Base-by-base conservation (phyloP, 2,888 invertebrate genomes). In the Orthonevra nobilis region DNA sequence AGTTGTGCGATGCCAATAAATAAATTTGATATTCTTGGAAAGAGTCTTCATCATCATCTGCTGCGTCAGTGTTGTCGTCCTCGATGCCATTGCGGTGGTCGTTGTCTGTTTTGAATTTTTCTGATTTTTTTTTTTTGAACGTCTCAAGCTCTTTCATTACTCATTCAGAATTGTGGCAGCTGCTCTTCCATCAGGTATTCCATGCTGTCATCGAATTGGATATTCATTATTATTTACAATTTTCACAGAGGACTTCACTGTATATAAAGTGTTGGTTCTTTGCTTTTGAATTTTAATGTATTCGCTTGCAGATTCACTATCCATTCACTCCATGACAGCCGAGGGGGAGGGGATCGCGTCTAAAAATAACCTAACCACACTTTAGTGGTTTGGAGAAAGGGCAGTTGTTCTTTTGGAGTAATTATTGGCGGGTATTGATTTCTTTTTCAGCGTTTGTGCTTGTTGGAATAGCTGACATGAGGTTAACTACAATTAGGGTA, bases 1-100 rank as follows among this genome's bases (percentile, higher is more conserved):
- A n/a, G n/a, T n/a, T n/a, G n/a, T n/a, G n/a, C n/a, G 58, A 72
- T 72, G 52, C 72, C 72, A 77, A 72, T 72, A 77, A 72, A 72
- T 64, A 77, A 77, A 77, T 66, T 77, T 77, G 38, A 77, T 77
- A 72, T 77, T 77, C 77, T 72, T 26, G 32, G 52, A 72, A 72
- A 14, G 44, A 60, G 64, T 34, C 42, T 58, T 52, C 42, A 56
- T 70, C 44, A 19, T 36, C 48, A 10, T 36, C 14, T 15, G 2
- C 1, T 9, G 7, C 36, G n/a, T 69, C 19, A 30, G 30, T 32
- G 28, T 38, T 17, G 38, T 30, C 34, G 23, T 30, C n/a, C 12
- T 32, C 3, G 12, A 9, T 3, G 26, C 5, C 12, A 19, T 48
- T 3, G 14, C 12, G 34, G n/a, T 72, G 10, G 38, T 30, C 28